Evolutionary conservation across 2,113 vertebrate genomes (phyloP), one percentile per base, ranked within the genome.

Genomic region (Pristiophorus japonicus): DNA sequence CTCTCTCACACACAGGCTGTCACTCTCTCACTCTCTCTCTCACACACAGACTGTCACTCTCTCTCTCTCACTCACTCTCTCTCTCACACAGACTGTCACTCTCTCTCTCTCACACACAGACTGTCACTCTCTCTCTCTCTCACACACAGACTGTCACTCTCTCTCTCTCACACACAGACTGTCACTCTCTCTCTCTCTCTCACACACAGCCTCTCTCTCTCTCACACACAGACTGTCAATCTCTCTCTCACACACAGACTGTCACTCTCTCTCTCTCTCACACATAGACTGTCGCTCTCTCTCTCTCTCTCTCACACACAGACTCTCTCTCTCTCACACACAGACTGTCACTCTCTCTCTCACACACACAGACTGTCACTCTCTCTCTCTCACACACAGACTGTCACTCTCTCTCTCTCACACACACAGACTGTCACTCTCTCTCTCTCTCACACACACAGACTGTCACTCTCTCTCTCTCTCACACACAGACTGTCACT

Each of bases 391-490:
- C 95, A 65, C 12, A 84, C 95, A 34, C 14, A n/a, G n/a, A n/a
- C n/a, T n/a, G n/a, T n/a, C n/a, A n/a, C n/a, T n/a, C n/a, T n/a
- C n/a, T n/a, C n/a, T n/a, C n/a, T n/a, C 95, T 16, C 95, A 78
- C 62, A 84, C 95, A 66, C 95, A 95, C 95, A 65, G 5, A 70
- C 67, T n/a, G n/a, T n/a, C n/a, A n/a, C n/a, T n/a, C n/a, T n/a
- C n/a, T n/a, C n/a, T n/a, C n/a, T n/a, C n/a, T n/a, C n/a, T n/a
- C 67, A 70, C 67, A 27, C 67, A 70, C 67, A 70, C 67, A 70
- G 5, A 70, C 16, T 8, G 7, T 16, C 63, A 27, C 63, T 10
- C 95, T 84, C 95, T 84, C 59, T 38, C 95, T 7, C 91, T 6
- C 91, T 7, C 91, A 45, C 42, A 62, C 45, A 62, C 91, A 93